These are phyloP conservation scores for Brachycybe producta DNA, from an alignment of 2,888 invertebrate genomes.

Conservation along the genomic window DNA sequence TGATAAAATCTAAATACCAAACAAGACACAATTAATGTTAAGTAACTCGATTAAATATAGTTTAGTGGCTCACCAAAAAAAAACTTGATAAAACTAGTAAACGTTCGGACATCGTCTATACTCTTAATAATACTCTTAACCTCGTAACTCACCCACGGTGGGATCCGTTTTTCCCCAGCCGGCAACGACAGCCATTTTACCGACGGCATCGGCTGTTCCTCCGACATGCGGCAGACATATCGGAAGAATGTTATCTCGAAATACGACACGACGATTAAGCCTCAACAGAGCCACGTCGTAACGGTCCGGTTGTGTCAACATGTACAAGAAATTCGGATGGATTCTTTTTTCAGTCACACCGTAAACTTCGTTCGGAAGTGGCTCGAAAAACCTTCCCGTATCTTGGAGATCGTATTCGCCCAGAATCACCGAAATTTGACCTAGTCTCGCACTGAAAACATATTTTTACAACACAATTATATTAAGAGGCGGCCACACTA, in stretches of 20 bases:
- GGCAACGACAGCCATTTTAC: conserved; percentile 53
- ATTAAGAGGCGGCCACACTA: too few species aligned
- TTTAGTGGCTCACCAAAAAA: too few species aligned
- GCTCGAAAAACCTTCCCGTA: conserved; percentile 46
- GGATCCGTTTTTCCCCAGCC: conserved; percentile 72
- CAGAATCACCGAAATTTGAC: conserved; percentile 61
- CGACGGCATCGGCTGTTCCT: conserved; percentile 33
- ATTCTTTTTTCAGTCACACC: conserved; percentile 58
- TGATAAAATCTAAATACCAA: too few species aligned
- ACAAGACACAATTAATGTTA: too few species aligned
- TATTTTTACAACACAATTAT: conserved; percentile 7
- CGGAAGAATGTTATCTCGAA: conserved; percentile 55
- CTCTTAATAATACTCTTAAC: too few species aligned
- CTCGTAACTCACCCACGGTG: conserved; percentile 32
- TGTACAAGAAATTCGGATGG: conserved; percentile 66
- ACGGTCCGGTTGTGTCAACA: conserved; percentile 68
- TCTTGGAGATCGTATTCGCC: conserved; percentile 68
- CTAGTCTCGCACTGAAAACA: conserved; percentile 47
- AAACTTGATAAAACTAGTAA: too few species aligned
- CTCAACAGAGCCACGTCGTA: conserved; percentile 59
- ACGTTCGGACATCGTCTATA: too few species aligned
- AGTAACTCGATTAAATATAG: too few species aligned
- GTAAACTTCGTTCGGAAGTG: conserved; percentile 51
- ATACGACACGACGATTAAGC: conserved; percentile 51
- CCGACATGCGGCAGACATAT: conserved; percentile 56